Conservation (phyloP, 92 coral and sea anemone species). For the Bergia puertoricense region DNA sequence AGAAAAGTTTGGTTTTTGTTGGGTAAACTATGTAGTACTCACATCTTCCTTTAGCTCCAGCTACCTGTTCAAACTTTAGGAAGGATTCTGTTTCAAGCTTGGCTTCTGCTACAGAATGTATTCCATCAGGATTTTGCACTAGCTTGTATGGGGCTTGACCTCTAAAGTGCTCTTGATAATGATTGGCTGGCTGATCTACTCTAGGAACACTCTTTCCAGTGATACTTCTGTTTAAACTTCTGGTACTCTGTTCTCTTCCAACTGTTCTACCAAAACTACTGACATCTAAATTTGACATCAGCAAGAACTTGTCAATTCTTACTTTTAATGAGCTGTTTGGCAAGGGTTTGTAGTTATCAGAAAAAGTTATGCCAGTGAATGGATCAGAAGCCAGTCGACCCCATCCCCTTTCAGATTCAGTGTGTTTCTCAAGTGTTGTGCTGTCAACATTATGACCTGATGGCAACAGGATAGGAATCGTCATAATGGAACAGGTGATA, state of each 20-base stretch:
- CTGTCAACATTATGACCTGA: constrained; percentile 92
- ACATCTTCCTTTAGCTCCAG: background rate
- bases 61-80: background rate
- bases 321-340: constrained; percentile 90
- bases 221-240: background rate
- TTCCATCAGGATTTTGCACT: background rate
- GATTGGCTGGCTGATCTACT: background rate
- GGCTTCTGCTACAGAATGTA: background rate
- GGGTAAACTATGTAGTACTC: background rate
- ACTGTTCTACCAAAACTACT: constrained; percentile 72
- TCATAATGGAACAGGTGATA: constrained; percentile 87
- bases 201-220: background rate
- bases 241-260: constrained; percentile 54
- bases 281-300: constrained; percentile 69
- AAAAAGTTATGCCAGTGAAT: constrained; percentile 86
- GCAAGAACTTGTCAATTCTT: constrained; percentile 85
- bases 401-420: constrained; percentile 76
- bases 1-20: background rate
- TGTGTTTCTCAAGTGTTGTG: constrained; percentile 87
- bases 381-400: constrained; percentile 94
- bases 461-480: constrained; percentile 86
- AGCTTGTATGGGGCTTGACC: background rate
- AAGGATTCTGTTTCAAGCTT: background rate
- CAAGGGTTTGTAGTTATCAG: constrained; percentile 68
- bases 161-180: background rate